Evolutionary conservation across 92 coral and sea anemone species (phyloP).

Genomic region (Epizoanthus rinbou): DNA sequence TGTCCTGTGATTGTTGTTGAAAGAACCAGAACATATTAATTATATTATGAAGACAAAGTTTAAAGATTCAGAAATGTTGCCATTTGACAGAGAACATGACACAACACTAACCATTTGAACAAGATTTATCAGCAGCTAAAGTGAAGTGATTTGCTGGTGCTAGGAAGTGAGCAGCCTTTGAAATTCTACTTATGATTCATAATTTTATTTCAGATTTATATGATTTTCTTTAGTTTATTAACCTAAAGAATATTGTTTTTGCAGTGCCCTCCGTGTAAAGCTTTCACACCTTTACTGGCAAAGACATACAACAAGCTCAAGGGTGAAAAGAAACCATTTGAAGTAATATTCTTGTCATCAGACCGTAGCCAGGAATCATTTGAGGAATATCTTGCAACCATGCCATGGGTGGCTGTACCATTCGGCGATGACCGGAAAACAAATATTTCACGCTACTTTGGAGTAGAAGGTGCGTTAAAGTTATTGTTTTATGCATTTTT

Average conservation of each 20-base stretch:
- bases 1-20: no score
- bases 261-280: constrained; percentile 97
- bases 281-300: constrained; percentile 79
- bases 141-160: no score
- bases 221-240: no score
- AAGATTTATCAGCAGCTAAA: no score
- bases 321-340: constrained; percentile 68
- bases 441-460: constrained; percentile 66
- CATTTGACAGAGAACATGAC: no score
- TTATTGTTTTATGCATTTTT: background rate
- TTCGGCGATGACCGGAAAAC: constrained; percentile 50
- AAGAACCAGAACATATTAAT: no score
- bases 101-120: no score
- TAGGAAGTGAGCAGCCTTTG: no score
- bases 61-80: no score
- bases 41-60: no score
- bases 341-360: constrained; percentile 84
- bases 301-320: constrained; percentile 65
- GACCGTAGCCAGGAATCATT: constrained; percentile 76
- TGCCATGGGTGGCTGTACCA: constrained; percentile 94
- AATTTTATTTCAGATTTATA: no score
- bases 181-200: no score
- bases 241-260: constrained; percentile 1
- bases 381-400: constrained; percentile 70
- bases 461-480: constrained; percentile 76